These are phyloP conservation scores for Toxotes chatareus DNA, from an alignment of 2,113 vertebrate genomes.

Conservation along the genomic window DNA sequence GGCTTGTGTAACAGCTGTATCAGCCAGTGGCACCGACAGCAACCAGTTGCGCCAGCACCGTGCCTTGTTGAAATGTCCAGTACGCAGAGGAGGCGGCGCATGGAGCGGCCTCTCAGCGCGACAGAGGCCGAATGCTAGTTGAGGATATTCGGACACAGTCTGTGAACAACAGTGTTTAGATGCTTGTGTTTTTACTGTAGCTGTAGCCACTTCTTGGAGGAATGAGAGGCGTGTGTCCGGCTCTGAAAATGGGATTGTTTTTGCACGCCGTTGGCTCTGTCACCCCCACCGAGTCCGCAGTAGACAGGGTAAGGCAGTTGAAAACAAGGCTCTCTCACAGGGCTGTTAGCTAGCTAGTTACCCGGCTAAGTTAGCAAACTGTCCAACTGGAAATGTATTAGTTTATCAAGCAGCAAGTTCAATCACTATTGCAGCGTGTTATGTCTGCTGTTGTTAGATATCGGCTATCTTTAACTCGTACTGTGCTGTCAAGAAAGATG, in stretches of 20 bases:
- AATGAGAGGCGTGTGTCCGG: slow-evolving; percentile 69
- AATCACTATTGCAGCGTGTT: accelerated
- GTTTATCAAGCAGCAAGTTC: background rate
- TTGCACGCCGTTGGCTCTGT: slow-evolving; percentile 78
- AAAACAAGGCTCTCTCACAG: slow-evolving; percentile 29
- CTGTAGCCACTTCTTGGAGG: slow-evolving; percentile 52
- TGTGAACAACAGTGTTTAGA: slow-evolving; percentile 24
- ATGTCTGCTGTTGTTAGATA: accelerated
- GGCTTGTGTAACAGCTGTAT: slow-evolving; percentile 78
- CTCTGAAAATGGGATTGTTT: slow-evolving; percentile 83
- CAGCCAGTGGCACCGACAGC: slow-evolving; percentile 54
- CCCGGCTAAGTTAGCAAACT: slow-evolving; percentile 13
- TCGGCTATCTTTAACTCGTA: background rate
- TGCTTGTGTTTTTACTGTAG: slow-evolving; percentile 44
- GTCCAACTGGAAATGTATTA: background rate
- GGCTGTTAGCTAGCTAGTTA: slow-evolving; percentile 29
- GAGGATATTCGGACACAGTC: slow-evolving; percentile 26
- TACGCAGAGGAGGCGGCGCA: slow-evolving; percentile 71
- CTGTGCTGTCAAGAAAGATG: slow-evolving; percentile 14
- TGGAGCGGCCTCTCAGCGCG: slow-evolving; percentile 58
- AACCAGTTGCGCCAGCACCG: slow-evolving; percentile 60
- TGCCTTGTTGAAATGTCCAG: slow-evolving; percentile 59
- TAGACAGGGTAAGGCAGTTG: slow-evolving; percentile 79
- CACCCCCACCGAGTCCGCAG: slow-evolving; percentile 76
- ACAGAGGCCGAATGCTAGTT: slow-evolving; percentile 39